Evolutionary conservation across 2,888 invertebrate genomes (phyloP), one percentile per base, ranked within the genome.

Genomic region (Sclerodermus sp.): DNA sequence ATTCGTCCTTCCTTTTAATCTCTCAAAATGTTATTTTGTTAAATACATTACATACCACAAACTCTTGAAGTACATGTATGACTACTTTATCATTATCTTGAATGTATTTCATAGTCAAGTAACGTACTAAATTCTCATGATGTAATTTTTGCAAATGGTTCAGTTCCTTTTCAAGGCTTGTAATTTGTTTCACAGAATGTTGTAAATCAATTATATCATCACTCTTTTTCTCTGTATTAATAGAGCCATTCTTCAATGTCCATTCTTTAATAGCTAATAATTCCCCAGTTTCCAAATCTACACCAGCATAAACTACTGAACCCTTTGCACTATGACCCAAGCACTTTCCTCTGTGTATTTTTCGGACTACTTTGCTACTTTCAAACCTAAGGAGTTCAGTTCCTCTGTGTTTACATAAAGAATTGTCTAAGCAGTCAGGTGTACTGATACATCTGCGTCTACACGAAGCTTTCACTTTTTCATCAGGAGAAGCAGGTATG

Each of bases 161-260:
- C 32, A 93, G 80, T 76, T 94, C 94, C 70, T 90, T 88, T 65
- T 94, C 92, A 42, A 93, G 83, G 53, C 83, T 82, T 36, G 80
- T 80, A 2, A 91, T 74, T 77, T 89, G 85, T 45, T 82, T 82
- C 55, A 81, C 80, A 1, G 83, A 74, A 0, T 80, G 68, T 30
- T 73, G 71, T n/a, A 72, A 51, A 55, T 78, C 77, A 2, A 49
- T 44, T 10, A 53, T 49, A 31, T 65, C 64, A 1, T 53, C 51
- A 14, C 47, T 49, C 3, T 54, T 53, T 13, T 55, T 46, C 5
- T 59, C 60, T 15, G 49, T 58, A 12, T 58, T 51, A 14, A 42
- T 49, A 1, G 61, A 58, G 32, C 62, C 55, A 29, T 58, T 66
- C 73, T 77, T 82, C 5, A 90, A 78, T 38, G 78, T 81, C 93